Evolutionary conservation across 1,140 invertebrate species (phyloP).

Genomic region (Lethrus apterus): DNA sequence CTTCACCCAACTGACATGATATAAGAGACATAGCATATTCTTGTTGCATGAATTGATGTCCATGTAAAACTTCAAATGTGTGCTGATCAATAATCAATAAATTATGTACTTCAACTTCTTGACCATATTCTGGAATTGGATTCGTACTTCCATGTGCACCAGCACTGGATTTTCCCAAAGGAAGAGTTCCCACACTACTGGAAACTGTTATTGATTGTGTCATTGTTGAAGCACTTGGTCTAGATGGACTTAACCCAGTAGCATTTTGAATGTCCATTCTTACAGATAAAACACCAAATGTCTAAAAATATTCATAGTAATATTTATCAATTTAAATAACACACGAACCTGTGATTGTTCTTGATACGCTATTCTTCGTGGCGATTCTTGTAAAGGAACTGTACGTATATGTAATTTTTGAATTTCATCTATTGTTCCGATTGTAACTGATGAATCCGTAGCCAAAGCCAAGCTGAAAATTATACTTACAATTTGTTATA

Average conservation of each 20-base stretch:
- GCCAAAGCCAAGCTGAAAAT: constrained; percentile 78
- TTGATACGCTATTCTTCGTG: constrained; percentile 89
- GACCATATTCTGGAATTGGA: constrained; percentile 51
- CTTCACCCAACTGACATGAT: constrained; percentile 85
- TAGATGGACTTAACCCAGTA: constrained; percentile 55
- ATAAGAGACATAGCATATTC: constrained; percentile 87
- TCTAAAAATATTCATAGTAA: too few species aligned
- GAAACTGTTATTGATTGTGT: constrained; percentile 52
- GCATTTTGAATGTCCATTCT: constrained; percentile 78
- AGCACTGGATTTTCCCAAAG: constrained; percentile 40
- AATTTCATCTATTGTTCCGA: constrained; percentile 98
- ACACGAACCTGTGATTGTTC: constrained; percentile 69
- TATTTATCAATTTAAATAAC: constrained; percentile 9
- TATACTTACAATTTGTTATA: neutral
- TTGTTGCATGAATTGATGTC: constrained; percentile 80
- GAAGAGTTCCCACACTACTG: constrained; percentile 39
- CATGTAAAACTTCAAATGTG: constrained; percentile 93
- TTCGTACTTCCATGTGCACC: constrained; percentile 25
- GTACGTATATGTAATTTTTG: constrained; percentile 96
- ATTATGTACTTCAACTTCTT: constrained; percentile 89
- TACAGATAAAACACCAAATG: constrained; percentile 90
- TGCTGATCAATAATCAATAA: constrained; percentile 92
- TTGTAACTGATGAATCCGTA: constrained; percentile 87
- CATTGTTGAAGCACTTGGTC: constrained; percentile 72
- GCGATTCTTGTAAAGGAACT: constrained; percentile 89